Conservation (phyloP, 1,140 invertebrate species). For the Drosophila asahinai region DNA sequence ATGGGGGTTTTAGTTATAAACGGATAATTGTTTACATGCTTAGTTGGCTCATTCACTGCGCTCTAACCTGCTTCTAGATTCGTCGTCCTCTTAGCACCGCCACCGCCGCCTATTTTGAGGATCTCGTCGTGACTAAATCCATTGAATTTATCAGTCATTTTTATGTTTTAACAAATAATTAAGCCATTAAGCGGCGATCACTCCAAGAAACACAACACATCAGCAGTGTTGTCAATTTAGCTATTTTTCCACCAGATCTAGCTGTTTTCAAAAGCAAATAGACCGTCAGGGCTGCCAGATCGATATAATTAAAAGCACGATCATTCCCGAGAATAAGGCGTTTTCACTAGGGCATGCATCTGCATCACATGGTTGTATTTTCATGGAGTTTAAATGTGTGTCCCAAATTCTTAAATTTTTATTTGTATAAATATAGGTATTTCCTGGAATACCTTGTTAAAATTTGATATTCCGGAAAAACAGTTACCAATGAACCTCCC, state of each 20-base stretch:
- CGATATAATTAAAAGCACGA: slow-evolving; percentile 2
- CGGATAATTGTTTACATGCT: slow-evolving; percentile 61
- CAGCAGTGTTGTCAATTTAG: slow-evolving; percentile 13
- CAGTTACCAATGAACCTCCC: no score
- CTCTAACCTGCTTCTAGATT: slow-evolving; percentile 63
- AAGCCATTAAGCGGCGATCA: slow-evolving; percentile 49
- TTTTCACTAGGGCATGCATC: neutral
- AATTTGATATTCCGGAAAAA: no score
- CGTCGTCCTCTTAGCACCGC: slow-evolving; percentile 5
- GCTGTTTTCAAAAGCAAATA: slow-evolving; percentile 38
- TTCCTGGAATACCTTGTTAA: no score
- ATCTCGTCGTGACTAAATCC: slow-evolving; percentile 86
- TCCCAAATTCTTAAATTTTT: no score
- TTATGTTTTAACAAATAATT: slow-evolving; percentile 51
- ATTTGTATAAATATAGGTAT: no score
- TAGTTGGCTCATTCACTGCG: neutral
- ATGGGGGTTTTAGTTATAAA: slow-evolving; percentile 29
- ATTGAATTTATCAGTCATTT: slow-evolving; percentile 84
- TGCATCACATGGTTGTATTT: neutral
- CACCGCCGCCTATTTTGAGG: slow-evolving; percentile 62
- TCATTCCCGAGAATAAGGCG: neutral
- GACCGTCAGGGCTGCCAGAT: slow-evolving; percentile 39
- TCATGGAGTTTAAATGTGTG: no score
- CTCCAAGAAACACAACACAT: slow-evolving; percentile 50
- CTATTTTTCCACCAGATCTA: no score